Evolutionary conservation across 2,113 vertebrate genomes (phyloP).

Genomic region (Colius striatus): DNA sequence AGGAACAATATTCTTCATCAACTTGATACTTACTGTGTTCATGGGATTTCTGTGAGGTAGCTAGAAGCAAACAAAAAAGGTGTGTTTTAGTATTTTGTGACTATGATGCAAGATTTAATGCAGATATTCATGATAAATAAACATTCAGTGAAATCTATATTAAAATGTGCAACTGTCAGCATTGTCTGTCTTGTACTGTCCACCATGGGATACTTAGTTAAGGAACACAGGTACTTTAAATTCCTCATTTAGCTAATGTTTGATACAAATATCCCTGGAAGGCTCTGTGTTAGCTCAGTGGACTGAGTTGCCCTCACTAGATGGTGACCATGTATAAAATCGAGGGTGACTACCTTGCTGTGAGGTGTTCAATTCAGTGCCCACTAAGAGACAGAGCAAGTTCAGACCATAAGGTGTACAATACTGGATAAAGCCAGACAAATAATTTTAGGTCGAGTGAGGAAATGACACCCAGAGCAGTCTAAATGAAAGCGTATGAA

Average conservation of each 20-base stretch:
- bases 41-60: constrained; percentile 43
- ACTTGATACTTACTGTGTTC: constrained; percentile 58
- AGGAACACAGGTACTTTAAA: not conserved
- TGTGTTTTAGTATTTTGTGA: not conserved
- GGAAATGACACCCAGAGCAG: not conserved
- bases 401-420: not conserved
- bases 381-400: not conserved
- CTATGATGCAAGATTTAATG: not conserved
- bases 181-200: not conserved
- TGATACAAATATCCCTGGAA: not conserved
- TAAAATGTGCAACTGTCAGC: not conserved
- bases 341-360: not conserved
- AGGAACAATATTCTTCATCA: not conserved
- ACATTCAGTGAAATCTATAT: not conserved
- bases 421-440: not conserved
- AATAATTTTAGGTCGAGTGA: not conserved
- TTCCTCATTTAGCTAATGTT: not conserved
- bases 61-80: constrained; percentile 55
- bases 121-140: not conserved
- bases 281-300: rapidly evolving
- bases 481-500: not conserved
- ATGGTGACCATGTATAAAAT: not conserved
- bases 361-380: not conserved
- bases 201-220: not conserved
- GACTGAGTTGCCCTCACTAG: not conserved